These are phyloP conservation scores for Eleginops maclovinus DNA, from an alignment of 2,113 vertebrate species.

Conservation along the genomic window DNA sequence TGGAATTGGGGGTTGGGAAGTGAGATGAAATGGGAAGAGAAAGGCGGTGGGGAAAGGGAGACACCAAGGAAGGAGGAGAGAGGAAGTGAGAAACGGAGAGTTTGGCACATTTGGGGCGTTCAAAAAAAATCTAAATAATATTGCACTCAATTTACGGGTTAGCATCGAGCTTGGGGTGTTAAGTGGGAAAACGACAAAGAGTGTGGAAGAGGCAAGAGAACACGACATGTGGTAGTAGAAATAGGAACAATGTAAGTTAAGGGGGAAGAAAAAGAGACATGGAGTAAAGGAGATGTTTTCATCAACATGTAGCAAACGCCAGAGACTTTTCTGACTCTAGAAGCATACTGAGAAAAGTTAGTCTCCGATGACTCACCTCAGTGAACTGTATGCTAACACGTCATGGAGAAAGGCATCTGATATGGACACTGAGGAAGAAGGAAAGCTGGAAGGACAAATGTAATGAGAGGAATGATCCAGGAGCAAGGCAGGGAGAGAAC, in stretches of 20 bases:
- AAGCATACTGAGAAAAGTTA: constrained; percentile 19
- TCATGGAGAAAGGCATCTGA: constrained; percentile 10
- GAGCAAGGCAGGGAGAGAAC: constrained; percentile 4
- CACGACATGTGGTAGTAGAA: background rate
- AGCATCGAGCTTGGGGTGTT: constrained; percentile 6
- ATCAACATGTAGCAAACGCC: constrained; percentile 28
- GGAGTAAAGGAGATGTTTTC: constrained; percentile 23
- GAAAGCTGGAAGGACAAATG: constrained; percentile 5
- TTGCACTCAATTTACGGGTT: background rate
- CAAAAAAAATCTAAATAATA: background rate
- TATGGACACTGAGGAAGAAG: constrained; percentile 13
- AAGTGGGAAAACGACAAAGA: background rate
- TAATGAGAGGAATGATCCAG: constrained; percentile 26
- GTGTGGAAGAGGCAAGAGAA: background rate
- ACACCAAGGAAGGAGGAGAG: background rate
- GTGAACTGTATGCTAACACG: constrained; percentile 19
- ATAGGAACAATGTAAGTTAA: background rate
- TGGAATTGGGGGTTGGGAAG: background rate
- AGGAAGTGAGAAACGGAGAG: constrained; percentile 3
- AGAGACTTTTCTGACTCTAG: constrained; percentile 7
- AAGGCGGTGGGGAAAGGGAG: constrained; percentile 7
- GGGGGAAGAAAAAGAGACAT: background rate
- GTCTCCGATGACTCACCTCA: constrained; percentile 43
- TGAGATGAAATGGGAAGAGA: constrained; percentile 8
- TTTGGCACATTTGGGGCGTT: constrained; percentile 12